Evolutionary conservation across 2,797 vertebrate genomes (phyloP), one percentile per base, ranked within the genome.

Genomic region (Tinamus major): DNA sequence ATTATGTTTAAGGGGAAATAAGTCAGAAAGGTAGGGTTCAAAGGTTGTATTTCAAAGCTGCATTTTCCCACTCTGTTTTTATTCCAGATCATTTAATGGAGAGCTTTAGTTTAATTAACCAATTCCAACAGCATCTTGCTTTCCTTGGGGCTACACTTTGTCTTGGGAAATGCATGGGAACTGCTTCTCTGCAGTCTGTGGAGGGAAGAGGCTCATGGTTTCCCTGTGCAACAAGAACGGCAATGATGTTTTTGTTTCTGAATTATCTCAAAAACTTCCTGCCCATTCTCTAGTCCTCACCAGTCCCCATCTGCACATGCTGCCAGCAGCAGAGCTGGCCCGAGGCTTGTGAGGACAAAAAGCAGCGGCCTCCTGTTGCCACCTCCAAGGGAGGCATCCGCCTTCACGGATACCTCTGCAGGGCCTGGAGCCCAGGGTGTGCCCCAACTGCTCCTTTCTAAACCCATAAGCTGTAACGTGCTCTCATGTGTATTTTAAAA

Each of bases 271-370:
- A 35, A 72, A 46, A 10, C 61, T 42, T 85, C 24, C 2, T 2
- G 41, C 7, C 27, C 17, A 13, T 26, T 68, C 17, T 13, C 44
- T 35, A 23, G 33, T 49, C 44, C 46, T 68, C 46, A 49, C 14
- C 33, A 49, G 15, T 13, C 17, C n/a, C 23, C 15, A 27, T 53
- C 27, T 27, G 17, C 51, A 29, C 15, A 29, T 15, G 27, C 27
- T 53, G 27, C 15, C 51, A 53, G 26, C 51, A 29, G 27, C 2
- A 15, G 69, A 35, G 48, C 53, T 83, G 48, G 48, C 64, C 70
- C 11, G 74, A 41, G 33, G 56, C 26, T 63, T 6, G 5, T 0
- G 5, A 24, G 8, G 3, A 0, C 13, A 31, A 2, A 18, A 27
- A 46, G 33, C 31, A 13, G 9, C 2, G 33, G 72, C 67, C 62